Percentiles rank a stretch among this genome's conserved stretches.
Evolutionary conservation across 2,113 vertebrate genomes (phyloP).

Genomic region (Petromus typicus): DNA sequence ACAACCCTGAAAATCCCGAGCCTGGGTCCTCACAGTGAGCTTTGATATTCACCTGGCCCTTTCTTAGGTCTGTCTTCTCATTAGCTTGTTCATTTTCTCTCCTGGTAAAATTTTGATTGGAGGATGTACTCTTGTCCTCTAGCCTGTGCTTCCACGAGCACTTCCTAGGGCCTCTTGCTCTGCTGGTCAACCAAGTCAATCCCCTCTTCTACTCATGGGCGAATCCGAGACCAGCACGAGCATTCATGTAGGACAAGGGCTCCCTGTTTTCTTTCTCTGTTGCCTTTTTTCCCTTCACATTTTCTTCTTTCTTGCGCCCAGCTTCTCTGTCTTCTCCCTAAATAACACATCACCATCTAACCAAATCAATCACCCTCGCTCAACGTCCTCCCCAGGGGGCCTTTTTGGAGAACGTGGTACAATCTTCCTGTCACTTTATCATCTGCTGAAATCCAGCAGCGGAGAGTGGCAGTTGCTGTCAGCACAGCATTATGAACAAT

Average conservation of each 20-base stretch:
- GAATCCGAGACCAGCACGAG: neutral
- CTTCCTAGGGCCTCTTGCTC: neutral
- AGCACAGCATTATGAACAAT: neutral
- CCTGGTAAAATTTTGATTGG: neutral
- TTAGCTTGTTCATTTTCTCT: neutral
- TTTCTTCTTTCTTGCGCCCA: neutral
- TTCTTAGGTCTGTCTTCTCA: neutral
- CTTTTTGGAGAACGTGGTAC: constrained; percentile 39
- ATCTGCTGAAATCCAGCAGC: constrained; percentile 34
- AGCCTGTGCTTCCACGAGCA: neutral
- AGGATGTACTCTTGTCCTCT: neutral
- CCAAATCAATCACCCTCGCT: constrained; percentile 54
- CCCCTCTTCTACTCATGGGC: neutral
- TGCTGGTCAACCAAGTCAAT: neutral
- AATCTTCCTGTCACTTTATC: constrained; percentile 67
- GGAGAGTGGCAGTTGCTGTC: neutral
- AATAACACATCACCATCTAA: constrained; percentile 47
- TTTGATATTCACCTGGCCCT: neutral
- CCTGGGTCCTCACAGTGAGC: too few species aligned
- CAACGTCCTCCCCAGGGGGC: constrained; percentile 10
- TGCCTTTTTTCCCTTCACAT: neutral
- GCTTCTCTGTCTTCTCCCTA: constrained; percentile 41
- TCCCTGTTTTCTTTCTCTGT: neutral
- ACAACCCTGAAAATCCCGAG: too few species aligned
- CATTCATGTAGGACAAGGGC: too few species aligned